phyloP scores from a whole-genome alignment of 23 tunicate genomes.

The Ciona savignyi region DNA sequence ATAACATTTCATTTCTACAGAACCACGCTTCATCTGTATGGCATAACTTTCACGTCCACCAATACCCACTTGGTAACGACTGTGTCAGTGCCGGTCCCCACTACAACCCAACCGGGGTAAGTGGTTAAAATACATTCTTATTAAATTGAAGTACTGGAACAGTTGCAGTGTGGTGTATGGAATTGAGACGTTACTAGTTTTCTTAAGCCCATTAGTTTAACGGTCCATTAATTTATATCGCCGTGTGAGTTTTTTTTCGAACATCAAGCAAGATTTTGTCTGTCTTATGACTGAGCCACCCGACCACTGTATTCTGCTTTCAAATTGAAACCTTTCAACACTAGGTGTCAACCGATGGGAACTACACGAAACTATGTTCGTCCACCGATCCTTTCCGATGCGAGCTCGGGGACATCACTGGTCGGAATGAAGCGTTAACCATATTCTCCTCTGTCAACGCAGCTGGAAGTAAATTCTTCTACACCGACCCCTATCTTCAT shows the following conservation, averaged over 20 bases:
- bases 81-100: conserved; percentile 82
- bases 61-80: conserved; percentile 37
- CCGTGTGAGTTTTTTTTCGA: no score
- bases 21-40: neutral
- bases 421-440: conserved; percentile 21
- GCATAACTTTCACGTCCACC: conserved; percentile 86
- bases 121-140: no score
- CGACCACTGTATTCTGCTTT: no score
- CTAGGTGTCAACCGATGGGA: neutral
- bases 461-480: conserved; percentile 49
- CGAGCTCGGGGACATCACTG: conserved; percentile 79
- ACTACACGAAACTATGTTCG: conserved; percentile 40
- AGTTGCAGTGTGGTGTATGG: no score
- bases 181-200: no score
- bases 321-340: no score
- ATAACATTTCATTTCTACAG: neutral
- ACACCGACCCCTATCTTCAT: conserved; percentile 51
- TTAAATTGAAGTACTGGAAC: no score
- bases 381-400: conserved; percentile 50
- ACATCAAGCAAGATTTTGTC: no score
- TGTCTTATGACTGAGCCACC: no score
- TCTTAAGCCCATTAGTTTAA: no score
- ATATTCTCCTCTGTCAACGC: conserved; percentile 18
- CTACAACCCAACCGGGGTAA: conserved; percentile 77
- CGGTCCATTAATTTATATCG: no score